Base-by-base conservation (phyloP, 2,888 invertebrate species). In the Schizaphis graminum region DNA sequence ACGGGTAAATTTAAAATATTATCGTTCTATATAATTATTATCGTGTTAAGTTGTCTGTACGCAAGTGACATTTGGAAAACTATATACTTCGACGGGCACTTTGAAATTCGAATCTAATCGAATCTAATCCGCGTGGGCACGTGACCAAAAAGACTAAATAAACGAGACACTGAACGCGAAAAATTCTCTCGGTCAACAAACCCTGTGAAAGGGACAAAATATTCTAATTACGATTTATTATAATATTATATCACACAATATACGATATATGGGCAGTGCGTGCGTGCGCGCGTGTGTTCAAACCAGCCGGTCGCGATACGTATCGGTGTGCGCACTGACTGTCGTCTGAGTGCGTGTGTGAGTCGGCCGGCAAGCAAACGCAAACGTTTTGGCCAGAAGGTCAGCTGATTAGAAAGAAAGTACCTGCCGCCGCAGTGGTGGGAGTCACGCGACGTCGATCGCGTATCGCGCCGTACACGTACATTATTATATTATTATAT, bases 401-500 rank as follows among this genome's bases (percentile, higher is more conserved):
- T 94, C 93, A 94, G 93, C 93, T 94, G 93, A 94, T 94, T 86
- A 94, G 93, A 93, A 90, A 94, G 90, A 94, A 90, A 94, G 90
- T 94, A 90, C 57, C 89, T 56, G 92, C 88, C 35, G 92, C 67
- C 47, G 61, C 35, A 47, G 47, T 84, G 91, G 91, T 91, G 91
- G 91, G 84, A 86, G 91, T 44, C 85, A 47, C 26, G 47, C 26
- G 85, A 49, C 44, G 85, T 53, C 41, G 26, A 85, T 41, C 26
- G 77, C n/a, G 89, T 67, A 28, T 35, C 89, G 28, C 21, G 13
- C 57, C 13, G 57, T 28, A 57, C 88, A n/a, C 88, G 49, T 44
- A 87, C 41, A 88, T 53, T 89, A 56, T 47, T 90, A 90, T 90
- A 61, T 41, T 41, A 49, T 56, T 35, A 44, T 85, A 44, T n/a